These are phyloP conservation scores for Vicugna pacos DNA, from an alignment of 2,113 vertebrate genomes.

Conservation along the genomic window DNA sequence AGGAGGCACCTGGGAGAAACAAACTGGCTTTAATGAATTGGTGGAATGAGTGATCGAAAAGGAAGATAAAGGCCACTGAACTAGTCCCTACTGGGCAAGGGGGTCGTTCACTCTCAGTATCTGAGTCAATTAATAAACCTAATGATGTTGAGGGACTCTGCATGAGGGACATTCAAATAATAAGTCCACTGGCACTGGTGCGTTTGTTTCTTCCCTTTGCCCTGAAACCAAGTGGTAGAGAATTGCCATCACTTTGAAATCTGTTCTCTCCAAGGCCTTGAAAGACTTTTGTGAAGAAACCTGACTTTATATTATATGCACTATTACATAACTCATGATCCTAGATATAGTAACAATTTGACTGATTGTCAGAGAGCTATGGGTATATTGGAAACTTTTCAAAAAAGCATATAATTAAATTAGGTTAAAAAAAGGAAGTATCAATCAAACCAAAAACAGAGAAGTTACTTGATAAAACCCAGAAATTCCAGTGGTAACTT, in stretches of 20 bases:
- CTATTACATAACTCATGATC: conserved; percentile 27
- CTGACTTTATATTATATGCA: background rate
- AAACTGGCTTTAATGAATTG: conserved; percentile 13
- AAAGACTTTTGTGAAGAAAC: background rate
- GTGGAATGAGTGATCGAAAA: background rate
- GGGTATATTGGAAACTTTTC: background rate
- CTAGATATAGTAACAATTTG: background rate
- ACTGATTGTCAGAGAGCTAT: background rate
- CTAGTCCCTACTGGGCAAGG: background rate
- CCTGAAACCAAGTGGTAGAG: background rate
- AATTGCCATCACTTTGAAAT: background rate
- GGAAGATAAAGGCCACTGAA: background rate
- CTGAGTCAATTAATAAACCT: conserved; percentile 41
- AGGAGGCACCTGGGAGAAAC: conserved; percentile 25
- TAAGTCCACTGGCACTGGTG: background rate
- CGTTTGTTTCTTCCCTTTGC: background rate
- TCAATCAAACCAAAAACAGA: background rate
- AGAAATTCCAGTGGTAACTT: background rate
- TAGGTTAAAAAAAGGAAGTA: conserved; percentile 17
- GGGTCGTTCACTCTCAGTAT: background rate
- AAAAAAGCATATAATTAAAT: background rate
- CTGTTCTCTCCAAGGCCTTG: background rate
- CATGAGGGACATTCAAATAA: background rate
- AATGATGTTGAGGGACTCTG: background rate
- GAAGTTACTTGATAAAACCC: conserved; percentile 7